Conservation (phyloP, 2,797 vertebrate species). For the Hipposideros larvatus region DNA sequence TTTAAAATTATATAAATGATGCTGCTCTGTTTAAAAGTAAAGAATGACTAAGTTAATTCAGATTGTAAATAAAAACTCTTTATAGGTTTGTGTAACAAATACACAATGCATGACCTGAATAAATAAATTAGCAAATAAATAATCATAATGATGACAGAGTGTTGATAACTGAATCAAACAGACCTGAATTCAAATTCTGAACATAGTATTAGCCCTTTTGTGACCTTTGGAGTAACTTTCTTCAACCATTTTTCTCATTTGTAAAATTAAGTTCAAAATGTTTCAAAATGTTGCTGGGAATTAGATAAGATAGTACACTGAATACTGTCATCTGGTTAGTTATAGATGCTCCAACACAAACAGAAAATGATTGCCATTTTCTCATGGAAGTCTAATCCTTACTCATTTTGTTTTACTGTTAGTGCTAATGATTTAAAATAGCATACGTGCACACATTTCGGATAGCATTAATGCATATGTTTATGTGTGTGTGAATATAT, state of each 20-base stretch:
- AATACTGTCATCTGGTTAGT: background rate
- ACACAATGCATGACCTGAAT: background rate
- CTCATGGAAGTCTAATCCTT: background rate
- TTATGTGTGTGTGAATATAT: background rate
- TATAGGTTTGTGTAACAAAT: background rate
- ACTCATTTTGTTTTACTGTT: background rate
- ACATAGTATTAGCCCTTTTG: background rate
- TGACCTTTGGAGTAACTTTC: background rate
- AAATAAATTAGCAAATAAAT: background rate
- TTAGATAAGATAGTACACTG: background rate
- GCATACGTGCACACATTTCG: too few species aligned
- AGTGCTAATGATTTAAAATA: background rate
- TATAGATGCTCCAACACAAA: background rate
- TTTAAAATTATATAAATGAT: background rate
- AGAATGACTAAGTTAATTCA: background rate
- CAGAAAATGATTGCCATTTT: background rate
- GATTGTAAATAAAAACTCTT: background rate
- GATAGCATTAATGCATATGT: too few species aligned
- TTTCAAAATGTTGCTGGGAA: background rate
- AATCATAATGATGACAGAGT: background rate
- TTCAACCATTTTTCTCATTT: background rate
- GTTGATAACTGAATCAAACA: background rate
- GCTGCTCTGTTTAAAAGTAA: background rate
- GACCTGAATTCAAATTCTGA: background rate
- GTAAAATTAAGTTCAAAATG: conserved; percentile 10